These are phyloP conservation scores for Eutolmus rufibarbis DNA, from an alignment of 2,888 invertebrate species.

Conservation along the genomic window DNA sequence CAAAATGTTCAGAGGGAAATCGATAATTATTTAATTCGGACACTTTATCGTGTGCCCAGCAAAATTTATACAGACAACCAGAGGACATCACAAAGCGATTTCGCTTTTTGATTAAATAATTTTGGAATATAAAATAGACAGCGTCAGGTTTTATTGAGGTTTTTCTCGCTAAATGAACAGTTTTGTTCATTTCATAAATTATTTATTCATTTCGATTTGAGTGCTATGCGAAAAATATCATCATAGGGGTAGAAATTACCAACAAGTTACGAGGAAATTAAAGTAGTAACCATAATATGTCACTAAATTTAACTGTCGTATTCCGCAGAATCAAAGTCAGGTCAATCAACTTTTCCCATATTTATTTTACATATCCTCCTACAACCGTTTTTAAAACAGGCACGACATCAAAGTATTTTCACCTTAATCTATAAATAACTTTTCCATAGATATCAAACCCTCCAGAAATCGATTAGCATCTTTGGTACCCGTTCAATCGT, in stretches of 20 bases:
- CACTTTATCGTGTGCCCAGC: neutral
- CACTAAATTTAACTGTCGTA: neutral
- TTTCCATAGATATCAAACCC: neutral
- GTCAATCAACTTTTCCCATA: neutral
- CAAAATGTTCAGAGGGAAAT: neutral
- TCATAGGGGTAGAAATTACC: neutral
- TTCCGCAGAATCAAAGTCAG: neutral
- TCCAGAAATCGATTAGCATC: neutral
- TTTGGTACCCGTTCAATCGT: neutral
- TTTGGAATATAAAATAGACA: neutral
- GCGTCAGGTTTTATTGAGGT: neutral
- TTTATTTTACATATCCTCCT: neutral
- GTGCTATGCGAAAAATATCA: neutral
- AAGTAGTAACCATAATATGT: neutral
- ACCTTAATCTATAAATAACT: neutral
- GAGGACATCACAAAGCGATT: neutral
- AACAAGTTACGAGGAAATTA: neutral
- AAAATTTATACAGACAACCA: neutral
- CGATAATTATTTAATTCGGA: slow-evolving; percentile 18
- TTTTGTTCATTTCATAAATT: neutral
- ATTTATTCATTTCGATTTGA: neutral
- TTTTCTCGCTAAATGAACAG: neutral
- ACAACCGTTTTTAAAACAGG: neutral
- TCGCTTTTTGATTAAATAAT: neutral
- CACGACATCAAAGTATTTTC: neutral